phyloP scores from a whole-genome alignment of 1,140 invertebrate genomes.

The Dinoponera quadriceps region DNA sequence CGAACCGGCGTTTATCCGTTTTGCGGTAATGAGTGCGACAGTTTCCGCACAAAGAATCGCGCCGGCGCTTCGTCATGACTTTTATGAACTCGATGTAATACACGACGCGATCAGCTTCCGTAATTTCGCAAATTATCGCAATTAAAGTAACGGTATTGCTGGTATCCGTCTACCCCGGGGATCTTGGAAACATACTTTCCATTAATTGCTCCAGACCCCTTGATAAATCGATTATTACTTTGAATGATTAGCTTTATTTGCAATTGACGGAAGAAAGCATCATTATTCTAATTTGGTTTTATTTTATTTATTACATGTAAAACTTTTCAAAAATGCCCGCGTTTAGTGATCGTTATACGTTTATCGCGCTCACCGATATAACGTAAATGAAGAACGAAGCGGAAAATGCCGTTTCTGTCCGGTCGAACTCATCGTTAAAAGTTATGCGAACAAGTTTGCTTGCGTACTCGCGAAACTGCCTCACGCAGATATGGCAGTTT shows the following conservation, averaged over 20 bases:
- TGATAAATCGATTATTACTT: conserved; percentile 25
- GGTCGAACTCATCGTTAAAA: conserved; percentile 37
- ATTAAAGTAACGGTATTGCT: conserved; percentile 13
- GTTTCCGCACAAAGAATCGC: conserved; percentile 27
- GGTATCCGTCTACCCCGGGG: not conserved
- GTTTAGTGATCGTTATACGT: not conserved
- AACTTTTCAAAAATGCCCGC: conserved; percentile 24
- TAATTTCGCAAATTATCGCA: conserved; percentile 42
- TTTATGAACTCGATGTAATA: conserved; percentile 44
- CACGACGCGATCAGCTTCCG: not conserved
- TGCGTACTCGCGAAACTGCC: conserved; percentile 10
- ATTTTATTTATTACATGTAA: conserved; percentile 8
- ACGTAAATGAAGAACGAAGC: not conserved
- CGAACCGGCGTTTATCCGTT: conserved; percentile 45
- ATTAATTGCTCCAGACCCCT: conserved; percentile 22
- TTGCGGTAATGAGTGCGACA: conserved; percentile 40
- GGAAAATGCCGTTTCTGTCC: conserved; percentile 23
- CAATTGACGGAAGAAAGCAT: not conserved
- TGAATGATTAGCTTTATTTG: not conserved
- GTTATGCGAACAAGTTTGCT: conserved; percentile 31
- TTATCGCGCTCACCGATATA: not conserved
- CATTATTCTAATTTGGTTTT: too few relatives aligned
- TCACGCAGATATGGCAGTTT: not conserved
- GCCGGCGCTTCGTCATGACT: conserved; percentile 7
- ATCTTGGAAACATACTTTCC: conserved; percentile 1